Conservation (phyloP, 2,888 invertebrate genomes). For the Sicus ferrugineus region DNA sequence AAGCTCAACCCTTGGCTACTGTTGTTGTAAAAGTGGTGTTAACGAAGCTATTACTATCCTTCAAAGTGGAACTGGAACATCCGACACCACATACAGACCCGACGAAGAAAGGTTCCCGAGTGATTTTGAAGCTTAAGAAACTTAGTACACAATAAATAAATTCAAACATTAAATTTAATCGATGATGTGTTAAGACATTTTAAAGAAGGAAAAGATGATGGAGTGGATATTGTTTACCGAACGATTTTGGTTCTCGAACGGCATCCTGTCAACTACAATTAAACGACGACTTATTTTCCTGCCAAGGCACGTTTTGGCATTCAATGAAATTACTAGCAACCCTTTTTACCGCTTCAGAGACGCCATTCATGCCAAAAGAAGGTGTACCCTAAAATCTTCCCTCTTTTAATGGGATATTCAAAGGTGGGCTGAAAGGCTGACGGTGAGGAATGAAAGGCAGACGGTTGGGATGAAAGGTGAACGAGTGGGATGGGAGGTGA, state of each 20-base stretch:
- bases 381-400: no score
- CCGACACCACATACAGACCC: not conserved
- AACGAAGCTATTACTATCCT: constrained; percentile 54
- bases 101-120: not conserved
- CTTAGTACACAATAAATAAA: no score
- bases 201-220: not conserved
- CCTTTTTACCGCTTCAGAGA: no score
- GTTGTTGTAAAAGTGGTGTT: constrained; percentile 58
- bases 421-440: no score
- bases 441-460: no score
- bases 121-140: constrained; percentile 19
- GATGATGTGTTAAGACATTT: not conserved
- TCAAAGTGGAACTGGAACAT: constrained; percentile 49
- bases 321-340: no score
- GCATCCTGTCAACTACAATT: no score
- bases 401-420: no score
- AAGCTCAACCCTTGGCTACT: constrained; percentile 59
- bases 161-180: not conserved
- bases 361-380: no score
- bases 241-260: no score
- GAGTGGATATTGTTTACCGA: not conserved
- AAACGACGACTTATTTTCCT: no score
- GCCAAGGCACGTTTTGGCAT: no score
- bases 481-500: not conserved
- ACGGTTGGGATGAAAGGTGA: not conserved